Evolutionary conservation across 1,140 invertebrate species (phyloP).

Genomic region (Trichonephila inaurata): DNA sequence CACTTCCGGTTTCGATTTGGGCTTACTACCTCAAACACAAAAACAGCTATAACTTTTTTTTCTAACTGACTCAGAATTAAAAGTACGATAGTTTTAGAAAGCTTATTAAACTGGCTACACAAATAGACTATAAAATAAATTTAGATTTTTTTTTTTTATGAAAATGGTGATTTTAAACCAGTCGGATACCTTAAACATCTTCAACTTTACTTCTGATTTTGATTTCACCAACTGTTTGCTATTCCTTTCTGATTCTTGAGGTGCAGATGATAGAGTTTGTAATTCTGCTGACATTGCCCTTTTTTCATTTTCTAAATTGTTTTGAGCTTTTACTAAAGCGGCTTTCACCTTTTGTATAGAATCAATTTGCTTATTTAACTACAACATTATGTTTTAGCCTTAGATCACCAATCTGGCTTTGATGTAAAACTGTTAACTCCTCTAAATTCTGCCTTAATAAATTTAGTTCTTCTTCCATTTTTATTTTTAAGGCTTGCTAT

Average conservation of each 20-base stretch:
- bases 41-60: too few relatives aligned
- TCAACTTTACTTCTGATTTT: slow-evolving; percentile 84
- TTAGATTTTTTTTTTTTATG: too few relatives aligned
- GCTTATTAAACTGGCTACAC: too few relatives aligned
- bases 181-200: too few relatives aligned
- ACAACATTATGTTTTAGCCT: slow-evolving; percentile 95
- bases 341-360: slow-evolving; percentile 88
- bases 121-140: too few relatives aligned
- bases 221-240: slow-evolving; percentile 94
- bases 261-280: slow-evolving; percentile 89
- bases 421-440: slow-evolving; percentile 91
- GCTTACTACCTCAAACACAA: too few relatives aligned
- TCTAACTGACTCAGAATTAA: too few relatives aligned
- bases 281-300: slow-evolving; percentile 95
- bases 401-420: slow-evolving; percentile 90
- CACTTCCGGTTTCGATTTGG: too few relatives aligned
- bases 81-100: too few relatives aligned
- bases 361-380: slow-evolving; percentile 94
- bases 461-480: slow-evolving; percentile 97
- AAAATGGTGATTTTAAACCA: too few relatives aligned
- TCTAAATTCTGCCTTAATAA: slow-evolving; percentile 94
- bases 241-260: slow-evolving; percentile 94
- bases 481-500: slow-evolving; percentile 95
- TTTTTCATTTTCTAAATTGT: slow-evolving; percentile 94
- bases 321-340: slow-evolving; percentile 92